phyloP scores from a whole-genome alignment of 2,797 vertebrate genomes.

The Trachurus trachurus region DNA sequence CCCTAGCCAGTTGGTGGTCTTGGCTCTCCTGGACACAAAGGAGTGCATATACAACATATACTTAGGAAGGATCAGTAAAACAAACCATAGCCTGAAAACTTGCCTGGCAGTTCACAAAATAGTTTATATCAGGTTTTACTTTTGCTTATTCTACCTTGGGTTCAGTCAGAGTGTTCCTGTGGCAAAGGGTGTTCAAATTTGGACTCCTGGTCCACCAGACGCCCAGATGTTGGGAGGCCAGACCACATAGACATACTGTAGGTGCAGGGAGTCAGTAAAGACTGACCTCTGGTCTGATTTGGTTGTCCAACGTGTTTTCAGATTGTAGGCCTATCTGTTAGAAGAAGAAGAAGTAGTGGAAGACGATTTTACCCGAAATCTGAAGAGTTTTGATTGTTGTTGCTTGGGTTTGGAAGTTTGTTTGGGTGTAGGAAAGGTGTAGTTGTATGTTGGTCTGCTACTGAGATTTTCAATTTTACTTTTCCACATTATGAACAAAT shows the following conservation, averaged over 20 bases:
- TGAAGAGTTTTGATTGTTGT: too few relatives aligned
- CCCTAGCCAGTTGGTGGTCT: slow-evolving; percentile 79
- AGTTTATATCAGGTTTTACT: background rate
- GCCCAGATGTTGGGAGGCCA: slow-evolving; percentile 80
- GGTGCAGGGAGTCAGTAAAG: slow-evolving; percentile 89
- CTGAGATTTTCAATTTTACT: too few relatives aligned
- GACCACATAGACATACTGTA: slow-evolving; percentile 92
- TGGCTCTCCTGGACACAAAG: slow-evolving; percentile 90
- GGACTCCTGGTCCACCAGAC: slow-evolving; percentile 37
- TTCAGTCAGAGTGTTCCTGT: slow-evolving; percentile 85
- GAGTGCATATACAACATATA: slow-evolving; percentile 83
- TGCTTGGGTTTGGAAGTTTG: background rate
- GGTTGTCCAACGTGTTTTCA: slow-evolving; percentile 90
- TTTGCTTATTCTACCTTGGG: slow-evolving; percentile 83
- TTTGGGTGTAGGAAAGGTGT: too few relatives aligned
- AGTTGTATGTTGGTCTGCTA: too few relatives aligned
- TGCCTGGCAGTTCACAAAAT: background rate
- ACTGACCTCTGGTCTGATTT: too few relatives aligned
- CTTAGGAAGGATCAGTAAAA: background rate
- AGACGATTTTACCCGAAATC: background rate
- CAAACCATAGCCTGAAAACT: background rate
- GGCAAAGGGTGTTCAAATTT: slow-evolving; percentile 77
- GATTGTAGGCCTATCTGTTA: slow-evolving; percentile 83
- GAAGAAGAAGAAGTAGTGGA: too few relatives aligned
- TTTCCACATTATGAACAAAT: too few relatives aligned